Percentiles rank a stretch among this genome's conserved stretches.
These are phyloP conservation scores for Myripristis murdjan DNA, from an alignment of 2,797 vertebrate genomes.

Conservation along the genomic window DNA sequence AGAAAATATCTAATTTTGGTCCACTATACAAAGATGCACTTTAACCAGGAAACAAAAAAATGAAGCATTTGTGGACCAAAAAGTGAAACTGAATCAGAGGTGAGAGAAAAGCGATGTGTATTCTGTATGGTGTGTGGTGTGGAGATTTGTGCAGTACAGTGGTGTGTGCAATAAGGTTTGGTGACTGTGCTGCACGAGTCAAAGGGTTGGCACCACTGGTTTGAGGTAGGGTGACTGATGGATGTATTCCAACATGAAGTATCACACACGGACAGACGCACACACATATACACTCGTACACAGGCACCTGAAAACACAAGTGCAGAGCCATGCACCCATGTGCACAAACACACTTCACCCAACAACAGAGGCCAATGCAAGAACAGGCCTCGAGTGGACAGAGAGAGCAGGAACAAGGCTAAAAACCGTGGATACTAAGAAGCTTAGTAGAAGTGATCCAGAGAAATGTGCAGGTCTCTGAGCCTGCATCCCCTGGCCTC, in stretches of 20 bases:
- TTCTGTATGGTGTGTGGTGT: slow-evolving; percentile 59
- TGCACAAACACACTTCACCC: slow-evolving; percentile 48
- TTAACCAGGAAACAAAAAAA: slow-evolving; percentile 73
- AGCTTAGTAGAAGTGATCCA: slow-evolving; percentile 67
- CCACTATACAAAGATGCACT: slow-evolving; percentile 85
- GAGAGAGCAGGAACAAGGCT: slow-evolving; percentile 76
- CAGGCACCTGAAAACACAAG: slow-evolving; percentile 11
- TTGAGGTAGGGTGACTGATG: slow-evolving; percentile 88
- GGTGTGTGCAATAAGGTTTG: slow-evolving; percentile 82
- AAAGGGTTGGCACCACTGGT: slow-evolving; percentile 87
- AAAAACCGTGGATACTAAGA: slow-evolving; percentile 53
- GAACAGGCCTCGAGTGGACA: slow-evolving; percentile 73
- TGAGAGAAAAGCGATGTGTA: slow-evolving; percentile 74
- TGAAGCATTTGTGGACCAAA: slow-evolving; percentile 68
- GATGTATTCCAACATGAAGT: slow-evolving; percentile 76
- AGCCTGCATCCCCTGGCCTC: slow-evolving; percentile 63
- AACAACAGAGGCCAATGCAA: slow-evolving; percentile 71
- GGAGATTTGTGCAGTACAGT: slow-evolving; percentile 82
- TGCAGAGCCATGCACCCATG: slow-evolving; percentile 13
- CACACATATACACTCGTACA: slow-evolving; percentile 11
- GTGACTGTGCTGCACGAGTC: slow-evolving; percentile 81
- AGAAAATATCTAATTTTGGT: slow-evolving; percentile 90
- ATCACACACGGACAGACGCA: slow-evolving; percentile 37
- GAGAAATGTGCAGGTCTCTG: slow-evolving; percentile 62
- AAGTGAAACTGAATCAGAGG: slow-evolving; percentile 72